Conservation (phyloP, 1,140 invertebrate species). For the Drosophila sp. region DNA sequence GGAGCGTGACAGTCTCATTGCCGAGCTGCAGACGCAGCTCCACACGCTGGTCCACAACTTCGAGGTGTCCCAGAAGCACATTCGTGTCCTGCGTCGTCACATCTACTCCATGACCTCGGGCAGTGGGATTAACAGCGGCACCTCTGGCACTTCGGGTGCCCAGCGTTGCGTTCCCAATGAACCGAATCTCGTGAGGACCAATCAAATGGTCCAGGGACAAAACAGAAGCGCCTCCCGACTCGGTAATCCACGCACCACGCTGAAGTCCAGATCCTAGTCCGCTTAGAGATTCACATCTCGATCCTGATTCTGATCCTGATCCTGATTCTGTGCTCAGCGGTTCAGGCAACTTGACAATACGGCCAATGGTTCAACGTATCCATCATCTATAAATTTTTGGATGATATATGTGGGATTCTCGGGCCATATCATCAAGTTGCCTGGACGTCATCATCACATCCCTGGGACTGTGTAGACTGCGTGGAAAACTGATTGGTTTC, state of each 20-base stretch:
- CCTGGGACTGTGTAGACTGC: neutral
- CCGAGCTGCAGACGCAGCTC: conserved; percentile 75
- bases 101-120: conserved; percentile 75
- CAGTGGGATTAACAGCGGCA: conserved; percentile 7
- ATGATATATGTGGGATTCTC: neutral
- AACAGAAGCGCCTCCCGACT: conserved; percentile 1
- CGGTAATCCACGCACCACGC: conserved; percentile 4
- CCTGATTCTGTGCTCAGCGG: neutral
- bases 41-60: conserved; percentile 81
- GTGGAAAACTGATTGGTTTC: neutral
- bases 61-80: conserved; percentile 81
- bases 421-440: conserved; percentile 58
- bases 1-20: conserved; percentile 76
- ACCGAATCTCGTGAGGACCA: conserved; percentile 20
- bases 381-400: neutral
- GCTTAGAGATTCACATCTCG: no score
- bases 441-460: conserved; percentile 22
- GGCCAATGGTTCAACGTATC: conserved; percentile 15
- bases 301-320: neutral
- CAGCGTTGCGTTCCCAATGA: conserved; percentile 23
- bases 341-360: conserved; percentile 62
- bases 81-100: conserved; percentile 71
- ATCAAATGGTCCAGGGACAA: conserved; percentile 11
- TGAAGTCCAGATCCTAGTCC: conserved; percentile 2
- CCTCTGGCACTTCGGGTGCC: neutral